Evolutionary conservation across 2,113 vertebrate species (phyloP), one percentile per base, ranked within the genome.

Genomic region (Ceyx margarethae): DNA sequence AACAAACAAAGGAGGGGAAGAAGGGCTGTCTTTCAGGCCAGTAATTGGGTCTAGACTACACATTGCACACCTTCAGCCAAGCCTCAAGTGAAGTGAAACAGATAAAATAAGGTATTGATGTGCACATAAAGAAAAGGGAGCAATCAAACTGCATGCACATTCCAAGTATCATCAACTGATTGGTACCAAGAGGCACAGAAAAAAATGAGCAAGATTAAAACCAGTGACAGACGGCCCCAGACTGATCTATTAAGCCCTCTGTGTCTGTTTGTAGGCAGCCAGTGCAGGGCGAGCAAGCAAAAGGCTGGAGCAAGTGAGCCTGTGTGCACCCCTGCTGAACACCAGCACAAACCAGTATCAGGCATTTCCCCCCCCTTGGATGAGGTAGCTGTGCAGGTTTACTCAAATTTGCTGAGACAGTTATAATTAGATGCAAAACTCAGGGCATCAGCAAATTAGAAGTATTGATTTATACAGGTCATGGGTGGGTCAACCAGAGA

Each of bases 131-230:
- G 26, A 60, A 73, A 91, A 90, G 46, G 6, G 25, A 92, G 57
- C 58, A 85, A 54, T 83, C 33, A 37, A 79, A 89, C 43, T 45
- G 15, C 50, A 51, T 7, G 5, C 23, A 33, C 2, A 2, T 54
- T 79, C 35, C 69, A 72, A 61, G 40, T 35, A 71, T 54, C 48
- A 69, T 51, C 50, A 89, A 48, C 42, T 54, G 46, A 82, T 20
- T 22, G 22, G 37, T 45, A 92, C 25, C 64, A 85, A 88, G 12
- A 61, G 45, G 25, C 43, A 53, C 87, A 22, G 15, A 80, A 92
- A 94, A 87, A 94, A 87, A 81, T 67, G 61, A 90, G 31, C 15
- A 26, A 81, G 81, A 87, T 91, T 83, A 89, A 95, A 93, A 80
- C 4, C 31, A 83, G 61, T 29, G 79, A 64, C 90, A 96, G 77